Evolutionary conservation across 2,888 invertebrate species (phyloP), one percentile per base, ranked within the genome.

Genomic region (Drosophila rellima): DNA sequence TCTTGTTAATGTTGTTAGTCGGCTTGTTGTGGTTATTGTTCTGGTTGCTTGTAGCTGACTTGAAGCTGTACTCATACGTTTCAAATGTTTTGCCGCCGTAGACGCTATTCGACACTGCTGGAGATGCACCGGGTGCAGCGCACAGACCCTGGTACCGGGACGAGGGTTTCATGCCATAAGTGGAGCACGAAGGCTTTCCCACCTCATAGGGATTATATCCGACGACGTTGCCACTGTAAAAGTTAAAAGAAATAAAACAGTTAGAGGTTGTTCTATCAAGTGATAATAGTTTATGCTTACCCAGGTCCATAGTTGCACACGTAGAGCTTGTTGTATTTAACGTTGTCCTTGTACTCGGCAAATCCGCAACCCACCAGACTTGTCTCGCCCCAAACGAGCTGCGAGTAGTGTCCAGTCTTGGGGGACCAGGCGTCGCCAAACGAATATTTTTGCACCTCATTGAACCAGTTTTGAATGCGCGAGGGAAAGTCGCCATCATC

Each of bases 311-410:
- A 97, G 93, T 97, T 97, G 94, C 97, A 97, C 57, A 97, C 96
- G 92, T 96, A 97, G 67, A 96, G 94, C 92, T 96, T 96, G 78
- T 96, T 96, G 92, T 96, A 96, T 80, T 97, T 96, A 80, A 94
- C 93, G 2, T 94, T 94, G 86, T 96, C 96, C 90, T 95, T 95
- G 93, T 96, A 98, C 92, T 95, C 96, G 0, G 97, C 94, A 91
- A 95, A 97, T 29, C 98, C 98, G 91, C 98, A 98, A 64, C 98
- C 98, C 57, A 98, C 94, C 78, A 96, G 94, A 89, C 95, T 95
- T 11, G 97, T 96, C 90, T 96, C 95, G 63, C 96, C 96, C 98
- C 98, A 98, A 59, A 97, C 95, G 92, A 98, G 94, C 96, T 98
- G 97, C 70, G 97, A 96, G 91, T 96, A 97, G 93, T 97, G 97